phyloP scores from a whole-genome alignment of 53 echinoderm and acorn worm genomes.

The Zoroaster sp. region DNA sequence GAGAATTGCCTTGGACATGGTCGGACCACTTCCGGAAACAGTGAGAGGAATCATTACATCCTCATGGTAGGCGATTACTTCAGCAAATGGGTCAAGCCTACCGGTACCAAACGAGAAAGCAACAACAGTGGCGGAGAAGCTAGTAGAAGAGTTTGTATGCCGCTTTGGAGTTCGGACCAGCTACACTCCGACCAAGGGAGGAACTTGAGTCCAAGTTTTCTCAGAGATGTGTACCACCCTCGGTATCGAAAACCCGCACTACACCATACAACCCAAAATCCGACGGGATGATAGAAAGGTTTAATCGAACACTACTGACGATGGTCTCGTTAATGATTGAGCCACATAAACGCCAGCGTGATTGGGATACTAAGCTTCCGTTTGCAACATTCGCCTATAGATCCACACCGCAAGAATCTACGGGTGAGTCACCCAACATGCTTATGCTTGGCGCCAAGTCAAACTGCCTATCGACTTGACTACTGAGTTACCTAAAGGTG shows the following conservation, averaged over 20 bases:
- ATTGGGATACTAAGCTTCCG: constrained; percentile 28
- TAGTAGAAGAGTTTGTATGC: not conserved
- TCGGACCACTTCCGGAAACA: constrained; percentile 32
- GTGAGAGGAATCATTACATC: constrained; percentile 18
- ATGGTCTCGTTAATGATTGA: constrained; percentile 42
- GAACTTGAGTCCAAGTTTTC: constrained; percentile 28
- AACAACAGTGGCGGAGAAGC: not conserved
- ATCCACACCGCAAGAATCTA: constrained; percentile 31
- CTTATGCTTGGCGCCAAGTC: constrained; percentile 30
- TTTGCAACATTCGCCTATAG: constrained; percentile 41
- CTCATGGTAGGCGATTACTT: constrained; percentile 42
- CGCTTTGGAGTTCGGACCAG: not conserved
- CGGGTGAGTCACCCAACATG: constrained; percentile 33
- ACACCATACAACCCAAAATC: constrained; percentile 45
- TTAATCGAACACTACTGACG: constrained; percentile 33
- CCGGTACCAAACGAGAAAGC: constrained; percentile 12
- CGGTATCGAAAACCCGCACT: constrained; percentile 33
- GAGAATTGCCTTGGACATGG: constrained; percentile 30
- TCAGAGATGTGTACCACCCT: constrained; percentile 10
- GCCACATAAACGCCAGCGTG: constrained; percentile 27
- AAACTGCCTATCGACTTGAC: constrained; percentile 17
- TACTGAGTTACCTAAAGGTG: not conserved
- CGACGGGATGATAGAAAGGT: constrained; percentile 39
- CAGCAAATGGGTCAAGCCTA: constrained; percentile 29
- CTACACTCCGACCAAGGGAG: constrained; percentile 29